phyloP scores from a whole-genome alignment of 2,113 vertebrate genomes.

The Centrocercus urophasianus region DNA sequence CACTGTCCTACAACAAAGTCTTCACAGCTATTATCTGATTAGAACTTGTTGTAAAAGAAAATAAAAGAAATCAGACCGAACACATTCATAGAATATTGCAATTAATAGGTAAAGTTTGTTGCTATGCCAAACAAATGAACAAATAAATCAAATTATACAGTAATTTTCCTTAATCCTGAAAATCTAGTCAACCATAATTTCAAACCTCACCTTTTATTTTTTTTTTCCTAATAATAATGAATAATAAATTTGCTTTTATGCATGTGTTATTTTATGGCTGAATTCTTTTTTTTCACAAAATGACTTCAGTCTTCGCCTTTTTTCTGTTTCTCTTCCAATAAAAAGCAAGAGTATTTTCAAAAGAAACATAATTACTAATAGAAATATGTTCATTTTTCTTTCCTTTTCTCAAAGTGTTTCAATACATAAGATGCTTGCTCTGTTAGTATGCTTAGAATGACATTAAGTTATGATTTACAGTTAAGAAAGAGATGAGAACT shows the following conservation, averaged over 20 bases:
- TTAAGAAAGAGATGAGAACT: background rate
- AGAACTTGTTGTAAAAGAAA: background rate
- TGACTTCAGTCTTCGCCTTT: background rate
- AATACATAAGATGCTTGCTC: background rate
- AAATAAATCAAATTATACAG: background rate
- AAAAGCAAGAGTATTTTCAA: background rate
- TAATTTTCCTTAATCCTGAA: background rate
- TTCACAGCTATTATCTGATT: background rate
- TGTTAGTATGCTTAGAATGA: background rate
- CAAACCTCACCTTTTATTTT: background rate
- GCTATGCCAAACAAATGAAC: background rate
- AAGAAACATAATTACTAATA: background rate
- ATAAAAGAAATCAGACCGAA: background rate
- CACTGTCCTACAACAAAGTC: background rate
- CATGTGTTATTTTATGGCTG: background rate
- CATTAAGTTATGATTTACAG: background rate
- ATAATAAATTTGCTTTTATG: background rate
- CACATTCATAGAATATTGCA: background rate
- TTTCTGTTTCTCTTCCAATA: background rate
- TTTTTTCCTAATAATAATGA: background rate
- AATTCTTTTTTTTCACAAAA: background rate
- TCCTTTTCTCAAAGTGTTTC: background rate
- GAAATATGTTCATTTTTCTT: constrained; percentile 18
- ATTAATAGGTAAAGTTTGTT: background rate
- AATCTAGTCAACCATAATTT: background rate